Percentiles rank a stretch among this genome's conserved stretches.
phyloP scores from a whole-genome alignment of 2,888 invertebrate species.

The Invenusta paracnida region DNA sequence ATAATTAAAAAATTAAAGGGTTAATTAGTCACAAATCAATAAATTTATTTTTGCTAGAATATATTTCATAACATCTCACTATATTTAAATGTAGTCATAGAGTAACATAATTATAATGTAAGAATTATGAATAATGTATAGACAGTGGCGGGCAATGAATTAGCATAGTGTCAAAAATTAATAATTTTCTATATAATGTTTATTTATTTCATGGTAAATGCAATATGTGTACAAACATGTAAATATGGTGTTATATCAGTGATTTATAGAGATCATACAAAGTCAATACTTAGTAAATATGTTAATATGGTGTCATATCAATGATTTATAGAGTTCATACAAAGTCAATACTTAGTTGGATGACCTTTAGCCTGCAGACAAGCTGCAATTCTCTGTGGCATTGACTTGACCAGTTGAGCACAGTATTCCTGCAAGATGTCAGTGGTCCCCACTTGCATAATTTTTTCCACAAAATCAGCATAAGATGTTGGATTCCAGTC shows the following conservation, averaged over 20 bases:
- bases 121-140: too few species aligned
- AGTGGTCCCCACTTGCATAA: not conserved
- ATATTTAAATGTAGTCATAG: too few species aligned
- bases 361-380: constrained; percentile 16
- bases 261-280: constrained; percentile 16
- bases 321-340: constrained; percentile 25
- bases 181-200: constrained; percentile 1
- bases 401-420: constrained; percentile 15
- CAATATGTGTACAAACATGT: not conserved
- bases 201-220: constrained; percentile 22
- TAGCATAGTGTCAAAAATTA: constrained; percentile 11
- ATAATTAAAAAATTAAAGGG: too few species aligned
- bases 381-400: constrained; percentile 19
- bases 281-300: constrained; percentile 15
- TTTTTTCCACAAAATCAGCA: constrained; percentile 21
- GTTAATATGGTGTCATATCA: constrained; percentile 3
- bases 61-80: too few species aligned
- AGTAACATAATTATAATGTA: too few species aligned
- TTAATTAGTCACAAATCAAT: too few species aligned
- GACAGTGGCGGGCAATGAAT: not conserved
- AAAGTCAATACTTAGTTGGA: constrained; percentile 3
- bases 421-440: not conserved
- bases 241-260: constrained; percentile 17
- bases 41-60: too few species aligned
- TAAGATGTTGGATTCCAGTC: not conserved